Percentiles rank a stretch among this genome's conserved stretches.
Evolutionary conservation across 1,140 invertebrate species (phyloP).

Genomic region (Tetramorium alpestre): DNA sequence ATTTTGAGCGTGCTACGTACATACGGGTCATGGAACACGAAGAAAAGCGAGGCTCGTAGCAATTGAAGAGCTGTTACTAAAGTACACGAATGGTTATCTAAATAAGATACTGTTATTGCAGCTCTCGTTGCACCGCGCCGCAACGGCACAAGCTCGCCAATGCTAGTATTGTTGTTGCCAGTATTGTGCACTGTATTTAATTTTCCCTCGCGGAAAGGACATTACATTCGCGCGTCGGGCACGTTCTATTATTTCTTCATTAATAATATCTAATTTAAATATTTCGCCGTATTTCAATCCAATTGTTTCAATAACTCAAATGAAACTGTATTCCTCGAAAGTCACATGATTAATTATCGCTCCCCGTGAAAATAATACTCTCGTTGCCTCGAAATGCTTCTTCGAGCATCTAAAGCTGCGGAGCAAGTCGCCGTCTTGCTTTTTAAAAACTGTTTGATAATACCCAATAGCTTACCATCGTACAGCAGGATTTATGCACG

Average conservation of each 20-base stretch:
- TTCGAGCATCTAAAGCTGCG: not conserved
- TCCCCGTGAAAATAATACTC: not conserved
- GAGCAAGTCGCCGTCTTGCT: not conserved
- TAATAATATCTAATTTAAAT: slow-evolving; percentile 40
- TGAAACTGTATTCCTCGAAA: not conserved
- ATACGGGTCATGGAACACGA: slow-evolving; percentile 5
- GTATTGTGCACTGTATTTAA: slow-evolving; percentile 37
- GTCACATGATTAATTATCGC: slow-evolving; percentile 4
- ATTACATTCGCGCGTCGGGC: not conserved
- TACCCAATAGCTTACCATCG: slow-evolving; percentile 18
- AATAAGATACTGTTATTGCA: slow-evolving; percentile 55
- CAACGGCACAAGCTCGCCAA: not conserved
- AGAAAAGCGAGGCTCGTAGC: slow-evolving; percentile 20
- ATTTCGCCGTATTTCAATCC: not conserved
- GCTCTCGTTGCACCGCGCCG: slow-evolving; percentile 6
- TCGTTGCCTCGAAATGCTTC: not conserved
- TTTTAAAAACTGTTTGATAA: not conserved
- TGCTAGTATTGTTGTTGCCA: slow-evolving; percentile 33
- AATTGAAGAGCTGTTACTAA: slow-evolving; percentile 50
- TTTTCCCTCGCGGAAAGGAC: slow-evolving; percentile 29
- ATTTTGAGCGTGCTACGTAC: not conserved
- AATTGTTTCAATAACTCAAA: slow-evolving; percentile 19
- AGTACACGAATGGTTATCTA: slow-evolving; percentile 51
- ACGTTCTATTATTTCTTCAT: slow-evolving; percentile 2
- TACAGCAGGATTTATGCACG: not conserved